A percentile compares a stretch with the other conserved stretches of the same genome.
These are phyloP conservation scores for Nomada fucata DNA, from an alignment of 2,888 invertebrate genomes.

Conservation along the genomic window DNA sequence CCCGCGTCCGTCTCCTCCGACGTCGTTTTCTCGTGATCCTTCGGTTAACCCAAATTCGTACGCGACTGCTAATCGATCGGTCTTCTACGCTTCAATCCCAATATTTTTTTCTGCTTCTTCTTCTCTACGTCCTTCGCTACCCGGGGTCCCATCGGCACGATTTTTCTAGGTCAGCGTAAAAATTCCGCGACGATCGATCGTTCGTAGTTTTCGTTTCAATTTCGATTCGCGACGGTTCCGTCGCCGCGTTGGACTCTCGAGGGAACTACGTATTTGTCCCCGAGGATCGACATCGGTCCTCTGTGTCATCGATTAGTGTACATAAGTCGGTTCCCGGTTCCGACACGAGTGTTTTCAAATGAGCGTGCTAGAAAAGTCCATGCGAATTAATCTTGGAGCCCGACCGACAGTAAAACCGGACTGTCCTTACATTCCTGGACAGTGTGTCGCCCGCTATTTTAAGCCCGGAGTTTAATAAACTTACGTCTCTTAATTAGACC, in stretches of 20 bases:
- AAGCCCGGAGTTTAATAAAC: slow-evolving; percentile 78
- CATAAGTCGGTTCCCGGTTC: slow-evolving; percentile 34
- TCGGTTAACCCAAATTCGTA: slow-evolving; percentile 71
- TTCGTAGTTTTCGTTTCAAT: slow-evolving; percentile 49
- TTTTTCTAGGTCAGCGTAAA: slow-evolving; percentile 7
- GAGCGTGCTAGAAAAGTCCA: slow-evolving; percentile 60
- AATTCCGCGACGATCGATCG: slow-evolving; percentile 50
- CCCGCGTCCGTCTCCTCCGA: slow-evolving; percentile 24
- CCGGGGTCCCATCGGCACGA: slow-evolving; percentile 8
- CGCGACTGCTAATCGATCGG: slow-evolving; percentile 69
- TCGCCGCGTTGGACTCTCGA: not conserved
- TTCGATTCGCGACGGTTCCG: slow-evolving; percentile 24
- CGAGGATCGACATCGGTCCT: not conserved
- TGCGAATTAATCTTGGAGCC: slow-evolving; percentile 77
- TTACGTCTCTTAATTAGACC: slow-evolving; percentile 79
- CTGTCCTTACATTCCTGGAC: slow-evolving; percentile 81
- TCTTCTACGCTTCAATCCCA: slow-evolving; percentile 40
- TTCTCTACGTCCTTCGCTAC: not conserved
- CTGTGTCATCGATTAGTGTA: slow-evolving; percentile 25
- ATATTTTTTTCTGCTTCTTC: not conserved
- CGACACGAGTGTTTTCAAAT: slow-evolving; percentile 38
- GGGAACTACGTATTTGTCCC: not conserved
- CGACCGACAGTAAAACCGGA: slow-evolving; percentile 78
- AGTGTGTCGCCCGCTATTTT: slow-evolving; percentile 82
- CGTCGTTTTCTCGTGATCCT: slow-evolving; percentile 62